phyloP scores from a whole-genome alignment of 2,797 vertebrate species.

The Diplodus puntazzo region DNA sequence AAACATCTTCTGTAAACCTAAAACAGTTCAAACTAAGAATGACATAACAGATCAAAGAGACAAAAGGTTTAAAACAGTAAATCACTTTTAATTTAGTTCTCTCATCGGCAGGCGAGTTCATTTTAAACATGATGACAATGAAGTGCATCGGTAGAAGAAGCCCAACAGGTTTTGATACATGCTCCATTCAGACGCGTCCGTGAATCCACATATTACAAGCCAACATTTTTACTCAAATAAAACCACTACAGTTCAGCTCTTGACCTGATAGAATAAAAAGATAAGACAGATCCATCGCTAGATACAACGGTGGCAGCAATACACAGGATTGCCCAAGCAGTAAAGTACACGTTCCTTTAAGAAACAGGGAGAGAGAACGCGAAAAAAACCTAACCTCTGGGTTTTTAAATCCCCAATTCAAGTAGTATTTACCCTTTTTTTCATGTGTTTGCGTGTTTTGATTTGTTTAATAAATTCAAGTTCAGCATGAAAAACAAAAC shows the following conservation, averaged over 20 bases:
- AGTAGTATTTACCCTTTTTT: constrained; percentile 89
- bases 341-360: constrained; percentile 95
- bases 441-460: constrained; percentile 71
- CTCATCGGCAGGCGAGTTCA: constrained; percentile 83
- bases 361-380: constrained; percentile 91
- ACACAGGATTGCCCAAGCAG: constrained; percentile 93
- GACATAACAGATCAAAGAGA: constrained; percentile 2
- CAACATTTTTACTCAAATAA: constrained; percentile 81
- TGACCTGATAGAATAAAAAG: constrained; percentile 86
- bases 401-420: constrained; percentile 89
- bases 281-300: constrained; percentile 79
- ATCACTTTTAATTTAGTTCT: constrained; percentile 90
- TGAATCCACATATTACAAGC: constrained; percentile 79
- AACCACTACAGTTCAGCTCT: constrained; percentile 82
- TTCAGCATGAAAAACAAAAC: constrained; percentile 88
- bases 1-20: background rate
- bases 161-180: constrained; percentile 82
- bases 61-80: constrained; percentile 84
- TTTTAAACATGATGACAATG: constrained; percentile 80
- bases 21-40: background rate
- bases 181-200: constrained; percentile 82
- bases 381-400: constrained; percentile 81
- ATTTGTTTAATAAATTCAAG: constrained; percentile 89
- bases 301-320: constrained; percentile 86
- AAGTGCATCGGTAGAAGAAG: constrained; percentile 86